Conservation (phyloP, 2,797 vertebrate genomes). For the Cottoperca gobio region DNA sequence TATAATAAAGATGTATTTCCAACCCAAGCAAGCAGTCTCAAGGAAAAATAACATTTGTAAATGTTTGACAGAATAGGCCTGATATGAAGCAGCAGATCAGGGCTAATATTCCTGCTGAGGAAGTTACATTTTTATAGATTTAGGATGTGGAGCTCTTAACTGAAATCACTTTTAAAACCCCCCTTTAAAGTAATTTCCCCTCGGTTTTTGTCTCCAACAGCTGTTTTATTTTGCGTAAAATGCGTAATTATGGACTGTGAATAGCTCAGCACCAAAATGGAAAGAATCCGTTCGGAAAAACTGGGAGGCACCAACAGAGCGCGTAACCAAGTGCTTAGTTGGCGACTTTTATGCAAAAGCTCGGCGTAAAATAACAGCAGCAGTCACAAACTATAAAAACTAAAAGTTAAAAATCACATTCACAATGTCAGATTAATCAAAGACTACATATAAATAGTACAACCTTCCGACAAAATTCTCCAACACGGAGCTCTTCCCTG, state of each 20-base stretch:
- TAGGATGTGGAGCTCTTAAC: not conserved
- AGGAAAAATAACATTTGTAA: conserved; percentile 47
- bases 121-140: too few relatives aligned
- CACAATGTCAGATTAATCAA: not conserved
- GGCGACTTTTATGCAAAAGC: conserved; percentile 60
- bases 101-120: not conserved
- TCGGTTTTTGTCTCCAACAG: conserved; percentile 10
- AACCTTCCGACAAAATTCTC: conserved; percentile 97
- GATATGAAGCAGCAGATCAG: not conserved
- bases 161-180: not conserved
- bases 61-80: conserved; percentile 66
- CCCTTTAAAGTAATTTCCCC: too few relatives aligned
- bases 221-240: conserved; percentile 42
- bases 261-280: conserved; percentile 58
- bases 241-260: conserved; percentile 50
- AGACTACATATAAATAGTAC: conserved; percentile 40
- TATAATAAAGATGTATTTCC: conserved; percentile 58
- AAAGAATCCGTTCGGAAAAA: conserved; percentile 47
- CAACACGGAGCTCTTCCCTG: conserved; percentile 96
- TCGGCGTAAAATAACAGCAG: not conserved
- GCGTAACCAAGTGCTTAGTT: conserved; percentile 58
- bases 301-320: conserved; percentile 52
- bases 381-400: not conserved
- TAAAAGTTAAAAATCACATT: not conserved
- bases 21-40: conserved; percentile 10